These are phyloP conservation scores for Neodiprion lecontei DNA, from an alignment of 1,140 invertebrate species.

Conservation along the genomic window DNA sequence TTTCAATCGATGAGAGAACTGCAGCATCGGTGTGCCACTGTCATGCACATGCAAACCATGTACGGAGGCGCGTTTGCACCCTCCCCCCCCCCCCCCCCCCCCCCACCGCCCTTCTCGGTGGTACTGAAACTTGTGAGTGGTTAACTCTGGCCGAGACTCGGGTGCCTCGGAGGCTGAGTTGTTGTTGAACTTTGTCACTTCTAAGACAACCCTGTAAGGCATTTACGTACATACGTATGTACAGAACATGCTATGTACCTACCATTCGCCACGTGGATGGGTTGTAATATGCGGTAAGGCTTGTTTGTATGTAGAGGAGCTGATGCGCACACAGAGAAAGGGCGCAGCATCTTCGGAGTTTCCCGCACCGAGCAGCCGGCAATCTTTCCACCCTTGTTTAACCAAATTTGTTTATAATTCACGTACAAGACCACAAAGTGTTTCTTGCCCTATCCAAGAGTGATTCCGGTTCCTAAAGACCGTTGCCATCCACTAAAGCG, in stretches of 20 bases:
- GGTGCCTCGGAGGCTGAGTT: background rate
- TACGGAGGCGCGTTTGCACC: background rate
- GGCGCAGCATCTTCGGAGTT: too few relatives aligned
- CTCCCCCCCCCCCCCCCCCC: background rate
- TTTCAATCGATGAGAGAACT: too few relatives aligned
- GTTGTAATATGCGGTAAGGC: background rate
- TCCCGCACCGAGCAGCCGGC: background rate
- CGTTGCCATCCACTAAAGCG: too few relatives aligned
- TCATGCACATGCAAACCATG: background rate
- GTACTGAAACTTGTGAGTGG: background rate
- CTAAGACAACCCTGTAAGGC: background rate
- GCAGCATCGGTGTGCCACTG: too few relatives aligned
- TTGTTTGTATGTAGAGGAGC: conserved; percentile 27
- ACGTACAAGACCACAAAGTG: background rate
- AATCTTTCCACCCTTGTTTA: conserved; percentile 1
- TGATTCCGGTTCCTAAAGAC: background rate
- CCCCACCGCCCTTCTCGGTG: too few relatives aligned
- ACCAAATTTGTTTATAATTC: conserved; percentile 8
- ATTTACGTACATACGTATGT: background rate
- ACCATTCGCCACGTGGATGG: too few relatives aligned
- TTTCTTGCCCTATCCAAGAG: conserved; percentile 4
- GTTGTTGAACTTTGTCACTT: conserved; percentile 2
- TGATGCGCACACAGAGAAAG: conserved; percentile 6
- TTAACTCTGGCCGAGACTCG: background rate
- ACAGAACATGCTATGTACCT: too few relatives aligned